phyloP scores from a whole-genome alignment of 1,140 invertebrate genomes.

The Luehdorfia chinensis region DNA sequence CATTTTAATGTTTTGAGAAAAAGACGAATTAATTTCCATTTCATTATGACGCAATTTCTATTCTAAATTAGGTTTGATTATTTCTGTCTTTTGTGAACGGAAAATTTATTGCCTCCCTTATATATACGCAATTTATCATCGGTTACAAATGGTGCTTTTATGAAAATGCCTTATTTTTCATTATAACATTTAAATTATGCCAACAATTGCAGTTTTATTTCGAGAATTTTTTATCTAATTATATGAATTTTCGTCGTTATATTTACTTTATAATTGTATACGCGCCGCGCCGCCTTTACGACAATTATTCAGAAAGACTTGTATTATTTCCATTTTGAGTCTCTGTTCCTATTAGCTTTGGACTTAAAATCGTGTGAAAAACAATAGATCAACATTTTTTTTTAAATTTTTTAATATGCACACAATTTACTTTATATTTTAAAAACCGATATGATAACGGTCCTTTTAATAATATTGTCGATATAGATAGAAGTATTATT shows the following conservation, averaged over 20 bases:
- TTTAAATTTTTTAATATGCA: no score
- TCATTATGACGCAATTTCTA: constrained; percentile 18
- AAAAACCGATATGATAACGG: no score
- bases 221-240: not conserved
- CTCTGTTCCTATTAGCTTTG: no score
- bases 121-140: constrained; percentile 18
- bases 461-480: no score
- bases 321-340: no score
- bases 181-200: constrained; percentile 3
- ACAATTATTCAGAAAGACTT: no score
- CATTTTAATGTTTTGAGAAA: constrained; percentile 9
- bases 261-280: not conserved
- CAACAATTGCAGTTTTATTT: not conserved
- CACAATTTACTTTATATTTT: no score
- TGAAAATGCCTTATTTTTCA: not conserved
- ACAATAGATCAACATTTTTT: no score
- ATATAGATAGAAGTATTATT: no score
- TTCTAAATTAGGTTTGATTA: constrained; percentile 25
- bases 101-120: constrained; percentile 16
- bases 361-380: no score
- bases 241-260: not conserved
- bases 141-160: constrained; percentile 16
- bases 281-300: no score
- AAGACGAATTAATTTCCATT: constrained; percentile 22
- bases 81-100: constrained; percentile 18